phyloP scores from a whole-genome alignment of 30 jellyfish, hydroid and myxozoan genomes.

The Hydractinia symbiolongicarpus region DNA sequence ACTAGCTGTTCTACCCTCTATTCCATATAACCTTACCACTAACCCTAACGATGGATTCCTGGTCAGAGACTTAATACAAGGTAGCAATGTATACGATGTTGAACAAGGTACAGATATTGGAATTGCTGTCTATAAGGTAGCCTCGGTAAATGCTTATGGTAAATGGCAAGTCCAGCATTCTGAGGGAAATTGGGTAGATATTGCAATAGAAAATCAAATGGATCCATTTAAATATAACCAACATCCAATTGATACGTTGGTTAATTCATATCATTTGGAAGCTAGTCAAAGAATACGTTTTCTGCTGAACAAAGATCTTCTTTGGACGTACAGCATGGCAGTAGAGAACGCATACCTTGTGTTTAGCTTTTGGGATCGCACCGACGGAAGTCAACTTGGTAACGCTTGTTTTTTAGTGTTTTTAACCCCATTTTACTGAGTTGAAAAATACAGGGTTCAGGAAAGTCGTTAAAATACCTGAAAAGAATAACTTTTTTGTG shows the following conservation, averaged over 20 bases:
- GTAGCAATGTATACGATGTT: conserved; percentile 29
- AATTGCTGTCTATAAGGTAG: conserved; percentile 46
- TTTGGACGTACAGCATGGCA: conserved; percentile 54
- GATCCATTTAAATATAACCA: conserved; percentile 1
- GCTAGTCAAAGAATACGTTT: conserved; percentile 46
- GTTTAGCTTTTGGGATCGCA: conserved; percentile 58
- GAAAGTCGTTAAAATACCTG: too few species aligned
- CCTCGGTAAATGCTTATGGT: conserved; percentile 40
- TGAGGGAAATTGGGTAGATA: conserved; percentile 40
- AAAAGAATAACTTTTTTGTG: too few species aligned
- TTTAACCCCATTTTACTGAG: too few species aligned
- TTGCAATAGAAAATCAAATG: background rate
- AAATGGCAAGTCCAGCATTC: conserved; percentile 42
- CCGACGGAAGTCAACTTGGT: background rate
- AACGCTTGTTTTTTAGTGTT: too few species aligned
- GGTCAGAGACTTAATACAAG: conserved; percentile 20
- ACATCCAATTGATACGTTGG: background rate
- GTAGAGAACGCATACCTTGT: conserved; percentile 32
- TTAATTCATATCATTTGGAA: conserved; percentile 20
- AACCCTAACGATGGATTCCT: conserved; percentile 59
- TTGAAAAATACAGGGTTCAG: too few species aligned
- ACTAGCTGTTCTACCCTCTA: conserved; percentile 40
- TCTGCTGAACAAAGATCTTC: conserved; percentile 19
- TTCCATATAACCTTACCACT: conserved; percentile 45
- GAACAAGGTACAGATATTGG: conserved; percentile 37